A percentile compares a stretch with the other conserved stretches of the same genome.
Conservation (phyloP, 1,140 invertebrate genomes). For the Pogonus chalceus region DNA sequence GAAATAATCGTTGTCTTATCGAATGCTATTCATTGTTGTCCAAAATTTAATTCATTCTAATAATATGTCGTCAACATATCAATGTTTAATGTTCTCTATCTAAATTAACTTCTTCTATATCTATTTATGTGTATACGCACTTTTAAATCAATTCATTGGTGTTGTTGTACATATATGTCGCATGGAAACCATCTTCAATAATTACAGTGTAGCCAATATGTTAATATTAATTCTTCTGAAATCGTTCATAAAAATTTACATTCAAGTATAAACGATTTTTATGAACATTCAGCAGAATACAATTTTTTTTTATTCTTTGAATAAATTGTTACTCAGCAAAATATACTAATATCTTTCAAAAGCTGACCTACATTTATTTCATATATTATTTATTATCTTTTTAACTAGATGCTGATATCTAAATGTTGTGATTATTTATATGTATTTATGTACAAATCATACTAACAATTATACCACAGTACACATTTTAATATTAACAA, state of each 20-base stretch:
- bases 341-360: not conserved
- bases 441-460: too few relatives aligned
- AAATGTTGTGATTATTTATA: not conserved
- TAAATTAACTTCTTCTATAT: not conserved
- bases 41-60: not conserved
- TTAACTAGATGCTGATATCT: not conserved
- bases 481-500: too few relatives aligned
- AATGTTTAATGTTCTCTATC: not conserved
- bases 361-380: too few relatives aligned
- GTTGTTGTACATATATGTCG: not conserved
- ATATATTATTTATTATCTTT: too few relatives aligned
- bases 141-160: not conserved
- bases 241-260: not conserved
- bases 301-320: not conserved
- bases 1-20: slow-evolving; percentile 8
- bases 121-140: not conserved
- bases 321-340: not conserved
- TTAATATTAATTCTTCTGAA: not conserved
- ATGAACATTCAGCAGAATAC: not conserved
- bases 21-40: slow-evolving; percentile 11
- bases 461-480: too few relatives aligned
- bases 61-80: not conserved
- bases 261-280: not conserved
- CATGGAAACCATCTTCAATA: not conserved
- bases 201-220: not conserved